These are phyloP conservation scores for Acromyrmex charruanus DNA, from an alignment of 1,140 invertebrate genomes.

Conservation along the genomic window DNA sequence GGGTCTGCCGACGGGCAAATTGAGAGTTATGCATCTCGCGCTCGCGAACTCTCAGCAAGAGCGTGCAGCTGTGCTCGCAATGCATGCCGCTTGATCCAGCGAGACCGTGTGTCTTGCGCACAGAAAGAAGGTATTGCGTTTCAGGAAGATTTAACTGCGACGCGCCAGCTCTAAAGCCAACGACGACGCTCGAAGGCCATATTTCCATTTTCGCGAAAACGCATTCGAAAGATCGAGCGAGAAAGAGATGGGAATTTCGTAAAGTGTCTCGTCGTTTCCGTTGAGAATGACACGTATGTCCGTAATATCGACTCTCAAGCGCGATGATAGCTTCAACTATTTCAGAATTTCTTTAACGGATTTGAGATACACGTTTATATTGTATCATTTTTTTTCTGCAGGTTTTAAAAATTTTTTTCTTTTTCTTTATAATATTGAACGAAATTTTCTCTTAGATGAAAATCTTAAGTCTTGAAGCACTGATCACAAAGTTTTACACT, in stretches of 20 bases:
- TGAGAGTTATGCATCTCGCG: slow-evolving; percentile 74
- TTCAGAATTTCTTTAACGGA: neutral
- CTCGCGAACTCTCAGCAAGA: slow-evolving; percentile 38
- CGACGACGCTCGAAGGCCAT: slow-evolving; percentile 49
- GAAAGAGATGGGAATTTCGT: slow-evolving; percentile 6
- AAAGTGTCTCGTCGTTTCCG: slow-evolving; percentile 49
- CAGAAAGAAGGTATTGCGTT: slow-evolving; percentile 71
- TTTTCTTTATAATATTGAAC: neutral
- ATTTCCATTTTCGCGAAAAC: slow-evolving; percentile 59
- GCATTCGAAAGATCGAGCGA: slow-evolving; percentile 46
- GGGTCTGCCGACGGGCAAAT: slow-evolving; percentile 65
- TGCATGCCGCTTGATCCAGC: slow-evolving; percentile 66
- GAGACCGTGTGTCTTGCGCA: slow-evolving; percentile 64
- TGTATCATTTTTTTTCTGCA: neutral
- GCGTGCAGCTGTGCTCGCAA: slow-evolving; percentile 53
- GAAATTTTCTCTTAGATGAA: neutral
- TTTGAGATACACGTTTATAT: neutral
- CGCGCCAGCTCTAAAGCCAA: slow-evolving; percentile 34
- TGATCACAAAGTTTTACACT: slow-evolving; percentile 12
- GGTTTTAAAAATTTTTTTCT: neutral
- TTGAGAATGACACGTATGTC: slow-evolving; percentile 31
- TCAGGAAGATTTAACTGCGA: slow-evolving; percentile 68
- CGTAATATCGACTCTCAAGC: slow-evolving; percentile 21
- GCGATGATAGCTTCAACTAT: slow-evolving; percentile 24
- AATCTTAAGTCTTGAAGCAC: neutral